Conservation (phyloP, 2,888 invertebrate species). For the Automeris io region DNA sequence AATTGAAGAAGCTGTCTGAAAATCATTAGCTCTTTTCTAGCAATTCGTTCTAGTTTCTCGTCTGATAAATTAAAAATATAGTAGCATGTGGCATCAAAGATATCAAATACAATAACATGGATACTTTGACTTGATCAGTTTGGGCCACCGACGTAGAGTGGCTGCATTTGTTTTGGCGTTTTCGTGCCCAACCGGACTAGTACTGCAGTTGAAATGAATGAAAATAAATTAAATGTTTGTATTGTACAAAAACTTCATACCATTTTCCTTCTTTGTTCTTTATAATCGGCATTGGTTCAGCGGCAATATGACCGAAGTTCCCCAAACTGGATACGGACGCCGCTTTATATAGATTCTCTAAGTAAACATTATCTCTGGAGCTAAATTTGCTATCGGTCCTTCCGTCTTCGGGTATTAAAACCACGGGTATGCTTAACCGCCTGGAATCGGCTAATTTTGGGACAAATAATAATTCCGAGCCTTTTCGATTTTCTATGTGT, state of each 20-base stretch:
- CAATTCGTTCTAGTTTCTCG: too few species aligned
- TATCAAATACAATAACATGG: too few species aligned
- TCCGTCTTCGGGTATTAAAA: constrained; percentile 51
- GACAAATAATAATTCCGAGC: constrained; percentile 48
- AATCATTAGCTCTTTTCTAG: too few species aligned
- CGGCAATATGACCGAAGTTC: constrained; percentile 59
- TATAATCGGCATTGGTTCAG: constrained; percentile 65
- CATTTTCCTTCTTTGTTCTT: constrained; percentile 72
- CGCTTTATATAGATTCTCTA: constrained; percentile 66
- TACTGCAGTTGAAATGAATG: too few species aligned
- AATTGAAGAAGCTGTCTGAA: too few species aligned
- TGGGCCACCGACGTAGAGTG: too few species aligned
- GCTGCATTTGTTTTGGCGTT: too few species aligned
- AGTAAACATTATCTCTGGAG: constrained; percentile 57
- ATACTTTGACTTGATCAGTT: too few species aligned
- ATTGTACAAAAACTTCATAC: constrained; percentile 27
- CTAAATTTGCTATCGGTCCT: constrained; percentile 57
- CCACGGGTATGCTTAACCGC: constrained; percentile 62
- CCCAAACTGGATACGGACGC: constrained; percentile 66
- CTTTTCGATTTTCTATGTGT: constrained; percentile 36
- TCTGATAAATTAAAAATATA: too few species aligned
- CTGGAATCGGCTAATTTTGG: constrained; percentile 54
- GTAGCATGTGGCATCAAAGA: too few species aligned
- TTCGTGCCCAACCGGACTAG: too few species aligned
- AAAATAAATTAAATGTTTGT: too few species aligned